A percentile compares a stretch with the other conserved stretches of the same genome.
These are phyloP conservation scores for Dendrocopos noguchii DNA, from an alignment of 2,113 vertebrate genomes.

Conservation along the genomic window DNA sequence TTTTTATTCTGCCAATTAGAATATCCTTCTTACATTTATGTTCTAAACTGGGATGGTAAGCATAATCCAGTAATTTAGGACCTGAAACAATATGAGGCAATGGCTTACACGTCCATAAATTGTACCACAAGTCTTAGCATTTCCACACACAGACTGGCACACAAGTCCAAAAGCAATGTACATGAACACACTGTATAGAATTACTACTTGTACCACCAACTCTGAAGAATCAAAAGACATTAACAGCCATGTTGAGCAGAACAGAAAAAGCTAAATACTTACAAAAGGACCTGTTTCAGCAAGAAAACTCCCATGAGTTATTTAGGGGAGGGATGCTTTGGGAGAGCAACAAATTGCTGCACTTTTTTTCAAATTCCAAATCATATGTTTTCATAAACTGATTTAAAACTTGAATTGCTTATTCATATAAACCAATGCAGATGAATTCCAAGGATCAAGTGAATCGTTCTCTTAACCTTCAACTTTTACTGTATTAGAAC, in stretches of 20 bases:
- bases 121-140: not conserved
- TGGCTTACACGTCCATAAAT: not conserved
- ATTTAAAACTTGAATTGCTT: not conserved
- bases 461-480: not conserved
- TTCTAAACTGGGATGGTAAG: slow-evolving; percentile 82
- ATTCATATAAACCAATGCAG: not conserved
- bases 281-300: not conserved
- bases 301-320: not conserved
- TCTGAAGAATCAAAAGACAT: slow-evolving; percentile 1
- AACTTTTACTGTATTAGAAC: not conserved
- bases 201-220: not conserved
- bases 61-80: slow-evolving; percentile 87
- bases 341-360: not conserved
- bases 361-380: not conserved
- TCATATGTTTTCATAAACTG: not conserved
- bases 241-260: not conserved
- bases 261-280: not conserved
- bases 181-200: not conserved
- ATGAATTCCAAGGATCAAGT: not conserved
- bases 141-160: not conserved
- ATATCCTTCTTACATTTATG: slow-evolving; percentile 98
- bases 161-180: not conserved
- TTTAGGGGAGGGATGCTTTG: not conserved
- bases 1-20: slow-evolving; percentile 90
- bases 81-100: slow-evolving; percentile 77